phyloP scores from a whole-genome alignment of 2,797 vertebrate species.

The Lagocephalus sceleratus region DNA sequence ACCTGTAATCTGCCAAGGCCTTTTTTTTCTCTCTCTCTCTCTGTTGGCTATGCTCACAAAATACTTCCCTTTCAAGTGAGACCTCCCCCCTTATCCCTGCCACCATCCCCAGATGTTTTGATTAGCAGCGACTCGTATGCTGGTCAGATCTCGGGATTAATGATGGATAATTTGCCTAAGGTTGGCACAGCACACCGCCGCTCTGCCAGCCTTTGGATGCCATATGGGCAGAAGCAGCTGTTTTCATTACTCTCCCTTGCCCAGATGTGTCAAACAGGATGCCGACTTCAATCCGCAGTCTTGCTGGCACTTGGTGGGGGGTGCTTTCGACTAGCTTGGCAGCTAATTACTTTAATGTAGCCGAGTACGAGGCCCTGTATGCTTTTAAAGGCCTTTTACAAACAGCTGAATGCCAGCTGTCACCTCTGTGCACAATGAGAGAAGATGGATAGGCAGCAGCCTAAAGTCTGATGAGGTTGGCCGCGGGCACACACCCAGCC shows the following conservation, averaged over 20 bases:
- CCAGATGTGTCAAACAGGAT: constrained; percentile 99
- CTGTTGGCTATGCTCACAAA: constrained; percentile 61
- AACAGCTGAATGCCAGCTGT: constrained; percentile 97
- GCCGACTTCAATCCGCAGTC: constrained; percentile 85
- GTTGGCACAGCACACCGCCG: constrained; percentile 86
- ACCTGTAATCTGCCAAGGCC: constrained; percentile 57
- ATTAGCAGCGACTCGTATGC: constrained; percentile 93
- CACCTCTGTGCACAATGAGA: constrained; percentile 78
- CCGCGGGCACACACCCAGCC: constrained; percentile 59
- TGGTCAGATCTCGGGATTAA: constrained; percentile 99
- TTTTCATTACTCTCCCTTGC: constrained; percentile 99
- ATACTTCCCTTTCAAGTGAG: constrained; percentile 70
- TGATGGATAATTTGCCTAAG: constrained; percentile 99
- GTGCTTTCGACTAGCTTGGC: constrained; percentile 90
- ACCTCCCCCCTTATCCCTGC: constrained; percentile 68
- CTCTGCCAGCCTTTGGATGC: constrained; percentile 92
- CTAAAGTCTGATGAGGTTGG: constrained; percentile 70
- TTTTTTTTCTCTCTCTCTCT: constrained; percentile 55
- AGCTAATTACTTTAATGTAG: constrained; percentile 99
- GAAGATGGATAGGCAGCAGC: constrained; percentile 78
- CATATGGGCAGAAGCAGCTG: constrained; percentile 99
- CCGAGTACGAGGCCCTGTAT: constrained; percentile 85
- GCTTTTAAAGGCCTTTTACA: constrained; percentile 86
- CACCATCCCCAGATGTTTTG: constrained; percentile 90
- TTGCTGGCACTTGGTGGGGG: constrained; percentile 89